Evolutionary conservation across 1,140 invertebrate species (phyloP), one percentile per base, ranked within the genome.

Genomic region (Drosophila novamexicana): DNA sequence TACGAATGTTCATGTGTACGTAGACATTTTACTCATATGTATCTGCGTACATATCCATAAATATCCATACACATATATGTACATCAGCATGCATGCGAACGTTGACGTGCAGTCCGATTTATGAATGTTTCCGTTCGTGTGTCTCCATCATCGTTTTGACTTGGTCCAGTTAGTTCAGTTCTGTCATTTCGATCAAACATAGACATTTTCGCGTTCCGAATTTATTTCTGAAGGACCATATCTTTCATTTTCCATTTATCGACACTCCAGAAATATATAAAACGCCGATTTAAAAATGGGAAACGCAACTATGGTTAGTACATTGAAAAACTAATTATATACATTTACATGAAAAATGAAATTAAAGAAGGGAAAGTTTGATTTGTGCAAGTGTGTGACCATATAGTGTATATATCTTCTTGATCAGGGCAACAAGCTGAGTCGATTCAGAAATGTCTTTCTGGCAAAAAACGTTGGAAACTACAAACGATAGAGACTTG

Each of bases 161-260:
- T 77, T 80, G 65, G 75, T 80, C 78, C 78, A 80, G 78, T 78
- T 80, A 77, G 78, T 78, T 78, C 75, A 75, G 78, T 78, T 78
- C 71, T 75, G 78, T 75, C 78, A 80, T 80, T 80, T 80, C 75
- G 78, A 67, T 80, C 75, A 80, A 78, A 77, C 75, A 62, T 37
- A 49, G 59, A 80, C 44, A 67, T 64, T 80, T 80, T 66, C 78
- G 71, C 62, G 69, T 62, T 68, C 40, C 52, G 58, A 42, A 42
- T 44, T 52, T 34, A 29, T 56, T 47, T 45, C 32, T 1, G n/a
- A 49, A 18, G 42, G 52, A 57, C 64, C 14, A 34, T 16, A 16
- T 18, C 18, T 6, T 18, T 39, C 0, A 18, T 37, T 32, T 34
- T 14, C 12, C 9, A 40, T 49, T n/a, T 32, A 9, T 53, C 2